Percentiles rank a stretch among this genome's conserved stretches.
Conservation (phyloP, 2,113 vertebrate genomes). For the Clinocottus analis region DNA sequence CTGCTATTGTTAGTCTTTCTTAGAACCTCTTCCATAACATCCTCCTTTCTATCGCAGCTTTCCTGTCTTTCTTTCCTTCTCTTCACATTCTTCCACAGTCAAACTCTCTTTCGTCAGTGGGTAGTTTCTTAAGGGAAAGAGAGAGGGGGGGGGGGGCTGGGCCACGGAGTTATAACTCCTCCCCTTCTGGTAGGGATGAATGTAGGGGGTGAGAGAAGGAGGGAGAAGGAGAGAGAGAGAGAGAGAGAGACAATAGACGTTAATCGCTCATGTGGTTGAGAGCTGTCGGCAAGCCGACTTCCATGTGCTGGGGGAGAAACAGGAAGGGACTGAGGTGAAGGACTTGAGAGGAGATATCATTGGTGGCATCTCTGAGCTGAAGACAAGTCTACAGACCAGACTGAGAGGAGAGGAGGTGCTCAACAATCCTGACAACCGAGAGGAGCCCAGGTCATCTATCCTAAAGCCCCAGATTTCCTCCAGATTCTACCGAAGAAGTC, state of each 20-base stretch:
- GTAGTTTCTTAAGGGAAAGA: constrained; percentile 18
- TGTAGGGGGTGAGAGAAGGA: constrained; percentile 50
- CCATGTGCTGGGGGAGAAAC: constrained; percentile 16
- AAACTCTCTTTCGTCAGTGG: constrained; percentile 32
- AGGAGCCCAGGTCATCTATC: background rate
- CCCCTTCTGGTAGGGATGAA: constrained; percentile 62
- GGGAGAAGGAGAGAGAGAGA: constrained; percentile 34
- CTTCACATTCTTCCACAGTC: constrained; percentile 48
- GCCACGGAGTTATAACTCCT: constrained; percentile 40
- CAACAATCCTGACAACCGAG: constrained; percentile 9
- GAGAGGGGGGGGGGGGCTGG: constrained; percentile 42
- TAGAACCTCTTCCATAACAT: constrained; percentile 51
- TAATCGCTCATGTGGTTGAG: constrained; percentile 79
- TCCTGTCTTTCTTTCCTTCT: constrained; percentile 56
- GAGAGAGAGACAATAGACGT: constrained; percentile 78
- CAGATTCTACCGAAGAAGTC: constrained; percentile 3
- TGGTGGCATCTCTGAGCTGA: constrained; percentile 25
- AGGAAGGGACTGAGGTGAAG: constrained; percentile 43
- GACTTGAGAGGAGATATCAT: constrained; percentile 32
- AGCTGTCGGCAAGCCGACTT: constrained; percentile 61
- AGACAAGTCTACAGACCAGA: background rate
- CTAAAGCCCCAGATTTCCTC: background rate
- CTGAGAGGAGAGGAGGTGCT: constrained; percentile 21
- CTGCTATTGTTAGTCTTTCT: constrained; percentile 51
- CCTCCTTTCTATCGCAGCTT: constrained; percentile 50